Evolutionary conservation across 1,140 invertebrate genomes (phyloP).

Genomic region (Tetragonula clypearis): DNA sequence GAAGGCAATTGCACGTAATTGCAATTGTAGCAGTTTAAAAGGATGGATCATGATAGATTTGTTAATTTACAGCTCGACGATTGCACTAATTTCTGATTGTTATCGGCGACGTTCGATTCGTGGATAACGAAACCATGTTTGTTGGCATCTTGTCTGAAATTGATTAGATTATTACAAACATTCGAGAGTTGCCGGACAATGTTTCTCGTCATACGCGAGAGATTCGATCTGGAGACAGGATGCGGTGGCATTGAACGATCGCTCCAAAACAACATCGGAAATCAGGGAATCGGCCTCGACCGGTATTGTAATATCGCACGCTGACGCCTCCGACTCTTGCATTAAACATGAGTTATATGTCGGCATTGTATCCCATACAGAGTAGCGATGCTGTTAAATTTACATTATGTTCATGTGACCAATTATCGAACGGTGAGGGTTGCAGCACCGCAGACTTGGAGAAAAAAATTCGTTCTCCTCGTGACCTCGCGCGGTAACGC

Average conservation of each 20-base stretch:
- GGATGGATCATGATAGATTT: neutral
- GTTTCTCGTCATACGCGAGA: neutral
- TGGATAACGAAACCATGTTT: neutral
- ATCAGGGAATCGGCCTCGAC: slow-evolving; percentile 42
- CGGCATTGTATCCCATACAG: slow-evolving; percentile 60
- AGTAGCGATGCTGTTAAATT: slow-evolving; percentile 55
- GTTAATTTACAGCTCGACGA: neutral
- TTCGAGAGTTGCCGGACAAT: neutral
- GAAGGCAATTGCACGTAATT: neutral
- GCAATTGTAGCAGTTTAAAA: neutral
- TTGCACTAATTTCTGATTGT: neutral
- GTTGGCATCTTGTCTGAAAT: too few species aligned
- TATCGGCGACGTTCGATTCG: neutral
- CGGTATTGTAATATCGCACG: slow-evolving; percentile 64
- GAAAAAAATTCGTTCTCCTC: neutral
- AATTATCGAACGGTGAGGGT: slow-evolving; percentile 54
- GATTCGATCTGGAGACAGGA: slow-evolving; percentile 33
- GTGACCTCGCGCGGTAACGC: neutral
- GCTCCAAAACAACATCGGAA: slow-evolving; percentile 55
- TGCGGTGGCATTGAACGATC: slow-evolving; percentile 27
- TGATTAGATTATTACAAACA: neutral
- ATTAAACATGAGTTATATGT: slow-evolving; percentile 71
- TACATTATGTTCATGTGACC: slow-evolving; percentile 65
- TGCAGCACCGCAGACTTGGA: slow-evolving; percentile 18
- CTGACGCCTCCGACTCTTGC: slow-evolving; percentile 61